Base-by-base conservation (phyloP, 2,113 vertebrate species). In the Paraplagusia blochii region DNA sequence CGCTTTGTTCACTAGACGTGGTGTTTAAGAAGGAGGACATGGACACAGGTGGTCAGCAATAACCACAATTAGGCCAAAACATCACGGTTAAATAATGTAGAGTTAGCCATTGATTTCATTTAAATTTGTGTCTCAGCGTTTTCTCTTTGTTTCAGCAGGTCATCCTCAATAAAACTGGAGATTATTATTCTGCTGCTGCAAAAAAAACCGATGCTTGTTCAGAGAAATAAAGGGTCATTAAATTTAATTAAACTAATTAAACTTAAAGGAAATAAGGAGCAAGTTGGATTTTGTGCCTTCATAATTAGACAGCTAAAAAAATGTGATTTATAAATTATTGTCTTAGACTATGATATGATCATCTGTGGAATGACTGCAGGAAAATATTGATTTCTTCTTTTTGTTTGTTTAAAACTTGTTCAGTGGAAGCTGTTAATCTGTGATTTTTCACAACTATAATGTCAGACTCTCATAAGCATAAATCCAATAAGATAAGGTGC, bases 41-140 rank as follows among this genome's bases (percentile, higher is more conserved):
- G 74, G 81, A 83, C 70, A 66, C 56, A 57, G 65, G 87, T 2
- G 36, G 36, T 38, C 11, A 85, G 88, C 63, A 71, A 66, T 58
- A 44, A 44, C 63, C 44, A 55, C 50, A 44, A 55, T 50, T 44
- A 66, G 67, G 77, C 62, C 59, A 52, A 35, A 82, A 72, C 45
- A 38, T 66, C 53, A 67, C 62, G 62, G 80, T 84, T 75, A 82
- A 88, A 86, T 75, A 83, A 39, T 6, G 2, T 4, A 29, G 22
- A 29, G 22, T 29, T 29, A 4, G 22, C 22, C 22, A 29, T 4
- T 29, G 22, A 6, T 29, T 29, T 29, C 2, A 29, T 4, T 6
- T 29, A 29, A 29, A 29, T 29, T 29, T 29, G 22, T 2, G 6
- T 4, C 22, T 29, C 22, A 29, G 22, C 22, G 3, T 29, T 29